These are phyloP conservation scores for Botia kubotai DNA, from an alignment of 2,797 vertebrate genomes.

Conservation along the genomic window DNA sequence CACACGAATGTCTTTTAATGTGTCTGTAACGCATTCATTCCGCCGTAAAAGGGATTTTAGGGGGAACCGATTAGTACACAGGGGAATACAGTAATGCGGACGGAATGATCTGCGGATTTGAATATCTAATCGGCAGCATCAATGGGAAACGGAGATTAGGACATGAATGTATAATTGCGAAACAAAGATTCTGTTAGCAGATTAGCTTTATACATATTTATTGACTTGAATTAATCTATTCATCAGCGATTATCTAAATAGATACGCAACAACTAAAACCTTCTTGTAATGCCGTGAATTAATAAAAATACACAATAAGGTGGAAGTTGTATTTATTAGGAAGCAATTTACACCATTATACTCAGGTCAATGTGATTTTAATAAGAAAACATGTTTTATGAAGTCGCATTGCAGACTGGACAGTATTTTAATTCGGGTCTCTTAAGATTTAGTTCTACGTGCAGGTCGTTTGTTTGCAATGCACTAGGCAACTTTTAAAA, in stretches of 20 bases:
- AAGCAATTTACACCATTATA: not conserved
- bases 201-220: conserved; percentile 60
- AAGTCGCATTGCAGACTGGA: not conserved
- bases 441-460: not conserved
- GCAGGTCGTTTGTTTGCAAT: not conserved
- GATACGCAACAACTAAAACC: not conserved
- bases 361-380: not conserved
- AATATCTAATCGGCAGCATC: conserved; percentile 62
- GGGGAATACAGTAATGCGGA: conserved; percentile 62
- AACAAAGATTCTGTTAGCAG: conserved; percentile 66
- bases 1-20: conserved; percentile 53
- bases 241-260: conserved; percentile 12
- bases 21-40: conserved; percentile 70
- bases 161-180: conserved; percentile 69
- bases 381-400: not conserved
- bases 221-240: conserved; percentile 19
- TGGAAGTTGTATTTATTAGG: not conserved
- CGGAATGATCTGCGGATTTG: conserved; percentile 61
- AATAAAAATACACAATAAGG: too few species aligned
- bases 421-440: too few species aligned
- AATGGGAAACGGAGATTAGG: conserved; percentile 72
- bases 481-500: not conserved
- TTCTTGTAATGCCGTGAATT: too few species aligned
- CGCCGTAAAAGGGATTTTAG: conserved; percentile 66
- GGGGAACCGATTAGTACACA: conserved; percentile 62